phyloP scores from a whole-genome alignment of 2,888 invertebrate genomes.

The Conops quadrifasciatus region DNA sequence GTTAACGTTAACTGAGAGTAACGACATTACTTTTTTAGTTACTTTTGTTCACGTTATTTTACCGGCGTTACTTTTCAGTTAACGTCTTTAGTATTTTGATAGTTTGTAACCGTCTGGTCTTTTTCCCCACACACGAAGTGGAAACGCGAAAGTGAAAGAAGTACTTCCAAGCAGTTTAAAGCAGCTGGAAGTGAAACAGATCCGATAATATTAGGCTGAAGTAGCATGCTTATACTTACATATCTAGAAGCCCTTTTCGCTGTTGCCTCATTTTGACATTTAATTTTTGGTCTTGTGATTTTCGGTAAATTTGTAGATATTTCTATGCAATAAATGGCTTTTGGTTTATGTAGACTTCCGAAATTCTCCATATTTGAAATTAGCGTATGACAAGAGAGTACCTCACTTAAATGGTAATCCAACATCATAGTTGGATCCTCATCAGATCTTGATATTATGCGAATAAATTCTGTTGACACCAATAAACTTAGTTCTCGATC shows the following conservation, averaged over 20 bases:
- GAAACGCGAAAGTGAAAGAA: neutral
- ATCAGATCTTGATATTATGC: slow-evolving; percentile 63
- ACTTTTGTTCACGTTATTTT: neutral
- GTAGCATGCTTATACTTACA: slow-evolving; percentile 54
- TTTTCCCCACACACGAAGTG: neutral
- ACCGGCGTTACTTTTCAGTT: neutral
- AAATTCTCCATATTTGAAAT: slow-evolving; percentile 51
- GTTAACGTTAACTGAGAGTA: too few relatives aligned
- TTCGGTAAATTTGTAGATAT: slow-evolving; percentile 64
- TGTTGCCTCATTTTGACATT: slow-evolving; percentile 75
- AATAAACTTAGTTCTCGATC: slow-evolving; percentile 69
- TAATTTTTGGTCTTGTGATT: slow-evolving; percentile 74
- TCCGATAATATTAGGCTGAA: neutral
- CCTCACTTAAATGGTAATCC: slow-evolving; percentile 62
- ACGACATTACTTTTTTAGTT: too few relatives aligned
- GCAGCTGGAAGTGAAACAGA: neutral
- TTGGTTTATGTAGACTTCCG: slow-evolving; percentile 49
- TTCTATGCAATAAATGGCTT: slow-evolving; percentile 60
- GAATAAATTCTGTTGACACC: slow-evolving; percentile 62
- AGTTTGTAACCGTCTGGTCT: neutral
- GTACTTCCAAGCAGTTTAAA: neutral
- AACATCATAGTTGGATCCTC: slow-evolving; percentile 60
- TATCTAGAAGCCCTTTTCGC: slow-evolving; percentile 67
- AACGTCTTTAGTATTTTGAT: neutral
- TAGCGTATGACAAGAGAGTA: slow-evolving; percentile 63